These are phyloP conservation scores for Chorisops tibialis DNA, from an alignment of 2,888 invertebrate genomes.

Conservation along the genomic window DNA sequence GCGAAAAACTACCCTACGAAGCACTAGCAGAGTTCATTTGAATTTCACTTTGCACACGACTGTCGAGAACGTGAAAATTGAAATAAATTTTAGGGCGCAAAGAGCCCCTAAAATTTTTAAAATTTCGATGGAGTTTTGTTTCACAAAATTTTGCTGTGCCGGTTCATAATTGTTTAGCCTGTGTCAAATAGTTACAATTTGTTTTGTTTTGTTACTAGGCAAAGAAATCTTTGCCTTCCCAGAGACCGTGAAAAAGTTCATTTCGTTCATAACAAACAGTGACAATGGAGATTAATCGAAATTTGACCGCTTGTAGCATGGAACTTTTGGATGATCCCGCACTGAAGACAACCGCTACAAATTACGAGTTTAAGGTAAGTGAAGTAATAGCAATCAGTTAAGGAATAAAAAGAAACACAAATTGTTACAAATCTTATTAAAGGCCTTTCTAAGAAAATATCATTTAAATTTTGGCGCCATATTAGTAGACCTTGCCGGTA, in stretches of 20 bases:
- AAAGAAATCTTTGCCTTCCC: no score
- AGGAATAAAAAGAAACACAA: background rate
- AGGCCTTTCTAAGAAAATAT: background rate
- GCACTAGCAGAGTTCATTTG: background rate
- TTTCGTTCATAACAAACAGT: no score
- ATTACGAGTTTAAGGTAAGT: constrained; percentile 40
- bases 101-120: background rate
- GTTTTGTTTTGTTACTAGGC: background rate
- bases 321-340: constrained; percentile 37
- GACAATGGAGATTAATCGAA: constrained; percentile 11
- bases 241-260: no score
- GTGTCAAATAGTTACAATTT: constrained; percentile 10
- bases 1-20: background rate
- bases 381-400: background rate
- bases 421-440: background rate
- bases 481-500: no score
- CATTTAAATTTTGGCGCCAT: no score
- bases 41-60: background rate
- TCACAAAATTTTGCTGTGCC: background rate
- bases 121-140: constrained; percentile 11
- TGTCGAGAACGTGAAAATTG: background rate
- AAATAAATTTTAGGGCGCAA: background rate
- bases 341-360: constrained; percentile 37
- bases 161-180: constrained; percentile 3
- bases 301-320: constrained; percentile 13